These are phyloP conservation scores for Cheilinus undulatus DNA, from an alignment of 2,113 vertebrate genomes.

Conservation along the genomic window DNA sequence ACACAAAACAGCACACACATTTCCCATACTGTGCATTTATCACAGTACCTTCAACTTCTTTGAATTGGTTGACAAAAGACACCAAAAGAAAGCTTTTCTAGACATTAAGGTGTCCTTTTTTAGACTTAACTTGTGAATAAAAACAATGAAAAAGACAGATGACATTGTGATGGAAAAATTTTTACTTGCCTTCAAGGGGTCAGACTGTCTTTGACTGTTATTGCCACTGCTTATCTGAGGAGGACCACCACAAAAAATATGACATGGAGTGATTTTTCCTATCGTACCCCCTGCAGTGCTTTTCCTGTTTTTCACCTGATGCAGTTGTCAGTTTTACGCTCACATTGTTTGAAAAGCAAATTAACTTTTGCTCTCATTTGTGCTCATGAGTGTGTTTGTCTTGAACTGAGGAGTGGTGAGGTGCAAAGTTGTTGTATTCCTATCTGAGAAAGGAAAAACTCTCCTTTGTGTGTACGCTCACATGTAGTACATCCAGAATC, in stretches of 20 bases:
- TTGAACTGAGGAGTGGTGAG: no score
- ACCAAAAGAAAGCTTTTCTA: neutral
- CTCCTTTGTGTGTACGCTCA: no score
- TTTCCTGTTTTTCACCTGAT: no score
- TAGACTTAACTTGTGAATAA: conserved; percentile 1
- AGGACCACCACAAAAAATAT: conserved; percentile 38
- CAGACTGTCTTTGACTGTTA: conserved; percentile 26
- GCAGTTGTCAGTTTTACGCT: no score
- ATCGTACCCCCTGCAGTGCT: no score
- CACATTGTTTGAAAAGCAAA: no score
- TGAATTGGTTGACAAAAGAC: conserved; percentile 11
- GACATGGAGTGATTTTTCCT: no score
- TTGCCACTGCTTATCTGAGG: conserved; percentile 37
- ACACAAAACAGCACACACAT: neutral
- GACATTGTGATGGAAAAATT: conserved; percentile 14
- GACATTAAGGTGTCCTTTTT: conserved; percentile 9
- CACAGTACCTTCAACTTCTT: conserved; percentile 15
- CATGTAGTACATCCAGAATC: no score
- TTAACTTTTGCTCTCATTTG: no score
- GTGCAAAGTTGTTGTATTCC: no score
- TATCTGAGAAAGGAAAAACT: no score
- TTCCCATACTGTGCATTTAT: conserved; percentile 2
- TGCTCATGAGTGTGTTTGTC: no score
- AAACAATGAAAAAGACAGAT: conserved; percentile 15
- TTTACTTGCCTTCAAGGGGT: conserved; percentile 14